phyloP scores from a whole-genome alignment of 2,888 invertebrate genomes.

The Chloroclystis v-ata region DNA sequence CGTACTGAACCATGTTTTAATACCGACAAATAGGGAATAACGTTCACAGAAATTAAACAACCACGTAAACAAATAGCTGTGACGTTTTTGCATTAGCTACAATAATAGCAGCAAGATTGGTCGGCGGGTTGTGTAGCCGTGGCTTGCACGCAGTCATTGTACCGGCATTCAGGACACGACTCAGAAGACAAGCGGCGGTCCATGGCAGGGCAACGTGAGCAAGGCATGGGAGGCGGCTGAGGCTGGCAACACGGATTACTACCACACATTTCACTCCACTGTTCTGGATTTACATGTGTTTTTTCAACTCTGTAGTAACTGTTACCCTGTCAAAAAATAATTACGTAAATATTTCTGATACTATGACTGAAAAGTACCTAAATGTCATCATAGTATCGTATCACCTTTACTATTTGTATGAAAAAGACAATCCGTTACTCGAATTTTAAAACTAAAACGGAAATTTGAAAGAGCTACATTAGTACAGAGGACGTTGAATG shows the following conservation, averaged over 20 bases:
- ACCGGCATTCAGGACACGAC: slow-evolving; percentile 37
- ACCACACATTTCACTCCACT: too few species aligned
- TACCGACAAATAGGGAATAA: slow-evolving; percentile 44
- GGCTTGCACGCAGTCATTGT: slow-evolving; percentile 39
- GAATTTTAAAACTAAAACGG: too few species aligned
- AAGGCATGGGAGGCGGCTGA: too few species aligned
- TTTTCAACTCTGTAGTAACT: slow-evolving; percentile 58
- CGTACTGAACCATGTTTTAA: too few species aligned
- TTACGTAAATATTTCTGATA: not conserved
- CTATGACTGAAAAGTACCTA: not conserved
- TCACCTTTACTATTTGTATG: too few species aligned
- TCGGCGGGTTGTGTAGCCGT: slow-evolving; percentile 15
- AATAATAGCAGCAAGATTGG: slow-evolving; percentile 39
- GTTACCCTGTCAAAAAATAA: slow-evolving; percentile 52
- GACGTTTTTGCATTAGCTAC: too few species aligned
- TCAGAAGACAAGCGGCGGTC: slow-evolving; percentile 4
- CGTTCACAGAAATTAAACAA: slow-evolving; percentile 24
- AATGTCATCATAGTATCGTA: not conserved
- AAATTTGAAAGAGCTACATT: too few species aligned
- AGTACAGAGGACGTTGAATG: too few species aligned
- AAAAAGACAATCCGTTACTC: too few species aligned
- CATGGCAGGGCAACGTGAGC: slow-evolving; percentile 22
- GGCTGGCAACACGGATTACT: too few species aligned
- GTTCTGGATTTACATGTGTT: slow-evolving; percentile 34
- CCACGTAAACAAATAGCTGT: slow-evolving; percentile 19